phyloP scores from a whole-genome alignment of 2,797 vertebrate genomes.

The Hoplostethus atlanticus region DNA sequence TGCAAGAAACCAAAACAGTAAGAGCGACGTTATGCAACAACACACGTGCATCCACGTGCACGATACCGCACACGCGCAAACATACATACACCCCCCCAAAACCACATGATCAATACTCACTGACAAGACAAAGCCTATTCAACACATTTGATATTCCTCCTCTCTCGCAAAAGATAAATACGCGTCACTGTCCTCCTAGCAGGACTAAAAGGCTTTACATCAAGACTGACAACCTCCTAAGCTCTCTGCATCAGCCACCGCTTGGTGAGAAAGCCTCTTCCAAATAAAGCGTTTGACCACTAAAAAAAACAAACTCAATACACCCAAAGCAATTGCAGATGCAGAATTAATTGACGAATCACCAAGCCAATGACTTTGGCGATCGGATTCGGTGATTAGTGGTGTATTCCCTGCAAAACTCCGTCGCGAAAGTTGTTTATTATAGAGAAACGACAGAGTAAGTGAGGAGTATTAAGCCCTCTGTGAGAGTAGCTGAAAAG shows the following conservation, averaged over 20 bases:
- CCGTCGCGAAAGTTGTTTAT: slow-evolving; percentile 74
- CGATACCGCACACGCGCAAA: slow-evolving; percentile 23
- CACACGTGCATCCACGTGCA: slow-evolving; percentile 17
- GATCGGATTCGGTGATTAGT: slow-evolving; percentile 72
- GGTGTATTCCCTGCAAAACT: slow-evolving; percentile 59
- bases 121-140: slow-evolving; percentile 77
- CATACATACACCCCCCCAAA: slow-evolving; percentile 54
- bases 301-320: slow-evolving; percentile 58
- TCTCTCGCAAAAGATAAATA: slow-evolving; percentile 73
- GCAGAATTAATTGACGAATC: slow-evolving; percentile 79
- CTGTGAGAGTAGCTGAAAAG: slow-evolving; percentile 59
- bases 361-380: slow-evolving; percentile 65
- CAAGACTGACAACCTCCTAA: slow-evolving; percentile 79
- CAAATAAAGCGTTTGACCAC: slow-evolving; percentile 80
- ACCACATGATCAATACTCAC: slow-evolving; percentile 78
- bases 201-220: slow-evolving; percentile 79
- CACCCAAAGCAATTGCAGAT: slow-evolving; percentile 60
- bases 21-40: neutral
- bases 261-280: slow-evolving; percentile 75
- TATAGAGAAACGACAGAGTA: slow-evolving; percentile 57
- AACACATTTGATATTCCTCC: slow-evolving; percentile 80
- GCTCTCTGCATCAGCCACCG: slow-evolving; percentile 76
- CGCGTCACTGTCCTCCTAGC: slow-evolving; percentile 68
- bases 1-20: slow-evolving; percentile 46
- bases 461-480: slow-evolving; percentile 61